Evolutionary conservation across 2,113 vertebrate genomes (phyloP).

Genomic region (Cynocephalus volans): DNA sequence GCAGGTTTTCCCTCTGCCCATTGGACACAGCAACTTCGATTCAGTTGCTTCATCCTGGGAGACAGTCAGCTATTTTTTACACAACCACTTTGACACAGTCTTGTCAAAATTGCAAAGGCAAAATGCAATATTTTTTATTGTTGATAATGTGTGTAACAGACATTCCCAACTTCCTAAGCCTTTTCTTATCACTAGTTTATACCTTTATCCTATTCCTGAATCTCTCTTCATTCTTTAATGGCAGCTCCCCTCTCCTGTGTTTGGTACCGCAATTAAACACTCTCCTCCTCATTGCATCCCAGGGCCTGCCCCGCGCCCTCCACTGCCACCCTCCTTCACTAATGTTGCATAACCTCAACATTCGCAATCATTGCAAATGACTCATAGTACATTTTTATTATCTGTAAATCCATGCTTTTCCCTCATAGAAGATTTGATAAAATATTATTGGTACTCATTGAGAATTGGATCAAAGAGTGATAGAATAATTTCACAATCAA

Average conservation of each 20-base stretch:
- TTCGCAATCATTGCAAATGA: background rate
- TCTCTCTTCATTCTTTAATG: background rate
- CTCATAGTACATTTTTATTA: background rate
- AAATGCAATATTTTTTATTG: background rate
- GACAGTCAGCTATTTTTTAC: background rate
- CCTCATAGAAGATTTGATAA: background rate
- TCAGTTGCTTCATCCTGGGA: background rate
- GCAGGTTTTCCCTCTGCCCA: background rate
- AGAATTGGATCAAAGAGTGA: background rate
- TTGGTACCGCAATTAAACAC: background rate
- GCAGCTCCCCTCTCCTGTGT: background rate
- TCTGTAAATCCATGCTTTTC: background rate
- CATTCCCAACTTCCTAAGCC: background rate
- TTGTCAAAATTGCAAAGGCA: background rate
- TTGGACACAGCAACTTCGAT: background rate
- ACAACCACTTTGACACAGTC: background rate
- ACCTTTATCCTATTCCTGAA: background rate
- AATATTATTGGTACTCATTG: background rate
- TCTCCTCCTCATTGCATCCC: background rate
- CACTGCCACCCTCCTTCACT: background rate
- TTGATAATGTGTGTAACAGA: background rate
- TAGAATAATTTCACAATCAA: conserved; percentile 9
- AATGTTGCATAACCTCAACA: background rate
- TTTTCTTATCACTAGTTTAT: background rate
- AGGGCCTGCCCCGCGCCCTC: no score